These are phyloP conservation scores for Ditula angustiorana DNA, from an alignment of 2,888 invertebrate genomes.

Conservation along the genomic window DNA sequence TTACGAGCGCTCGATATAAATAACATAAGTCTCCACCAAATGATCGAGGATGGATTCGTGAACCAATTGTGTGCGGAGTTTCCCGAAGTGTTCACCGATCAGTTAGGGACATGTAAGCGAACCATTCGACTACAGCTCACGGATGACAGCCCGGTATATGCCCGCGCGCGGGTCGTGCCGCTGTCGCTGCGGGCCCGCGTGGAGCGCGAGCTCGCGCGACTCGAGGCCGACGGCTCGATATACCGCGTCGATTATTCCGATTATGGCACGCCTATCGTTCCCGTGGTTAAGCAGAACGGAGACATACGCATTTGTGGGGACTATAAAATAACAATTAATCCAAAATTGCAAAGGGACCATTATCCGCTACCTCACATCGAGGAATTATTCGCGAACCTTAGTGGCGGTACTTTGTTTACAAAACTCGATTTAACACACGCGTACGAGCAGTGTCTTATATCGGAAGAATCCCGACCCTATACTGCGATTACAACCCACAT, in stretches of 20 bases:
- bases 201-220: slow-evolving; percentile 31
- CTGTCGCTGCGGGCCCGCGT: slow-evolving; percentile 38
- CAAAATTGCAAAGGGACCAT: slow-evolving; percentile 27
- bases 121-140: slow-evolving; percentile 31
- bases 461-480: slow-evolving; percentile 37
- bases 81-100: slow-evolving; percentile 35
- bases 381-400: slow-evolving; percentile 33
- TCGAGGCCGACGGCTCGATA: slow-evolving; percentile 38
- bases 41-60: slow-evolving; percentile 4
- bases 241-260: slow-evolving; percentile 39
- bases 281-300: slow-evolving; percentile 29
- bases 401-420: slow-evolving; percentile 30
- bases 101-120: slow-evolving; percentile 40
- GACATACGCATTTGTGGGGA: slow-evolving; percentile 31
- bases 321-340: slow-evolving; percentile 38
- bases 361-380: too few species aligned
- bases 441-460: slow-evolving; percentile 22
- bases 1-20: slow-evolving; percentile 14
- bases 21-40: slow-evolving; percentile 16
- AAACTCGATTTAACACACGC: slow-evolving; percentile 33
- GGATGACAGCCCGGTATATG: slow-evolving; percentile 29
- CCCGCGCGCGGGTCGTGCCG: slow-evolving; percentile 37
- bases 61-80: slow-evolving; percentile 32
- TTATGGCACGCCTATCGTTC: slow-evolving; percentile 42
- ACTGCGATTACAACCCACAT: slow-evolving; percentile 43